These are phyloP conservation scores for Lepidostoma basale DNA, from an alignment of 1,140 invertebrate genomes.

Conservation along the genomic window DNA sequence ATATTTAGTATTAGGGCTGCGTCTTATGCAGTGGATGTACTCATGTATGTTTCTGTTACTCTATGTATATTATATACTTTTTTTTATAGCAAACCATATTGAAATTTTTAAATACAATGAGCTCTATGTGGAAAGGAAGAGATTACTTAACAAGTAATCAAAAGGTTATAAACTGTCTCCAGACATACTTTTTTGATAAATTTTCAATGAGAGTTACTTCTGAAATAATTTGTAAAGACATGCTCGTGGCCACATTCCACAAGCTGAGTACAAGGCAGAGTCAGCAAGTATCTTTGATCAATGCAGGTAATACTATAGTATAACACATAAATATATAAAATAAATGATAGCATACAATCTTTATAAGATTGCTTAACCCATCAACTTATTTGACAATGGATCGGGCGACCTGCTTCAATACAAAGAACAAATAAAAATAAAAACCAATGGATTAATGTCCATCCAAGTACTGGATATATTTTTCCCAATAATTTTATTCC, in stretches of 20 bases:
- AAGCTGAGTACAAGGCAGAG: slow-evolving; percentile 38
- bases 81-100: slow-evolving; percentile 40
- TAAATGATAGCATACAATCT: too few relatives aligned
- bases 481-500: too few relatives aligned
- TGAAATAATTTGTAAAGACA: slow-evolving; percentile 39
- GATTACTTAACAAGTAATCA: slow-evolving; percentile 42
- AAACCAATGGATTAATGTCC: too few relatives aligned
- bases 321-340: too few relatives aligned
- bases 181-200: slow-evolving; percentile 38
- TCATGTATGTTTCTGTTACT: background rate
- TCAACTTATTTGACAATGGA: too few relatives aligned
- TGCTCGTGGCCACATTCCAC: slow-evolving; percentile 42
- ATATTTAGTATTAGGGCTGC: background rate
- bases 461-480: too few relatives aligned
- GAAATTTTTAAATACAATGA: slow-evolving; percentile 43
- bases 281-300: slow-evolving; percentile 39
- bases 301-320: slow-evolving; percentile 39
- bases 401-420: too few relatives aligned
- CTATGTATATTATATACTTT: background rate
- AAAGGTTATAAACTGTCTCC: slow-evolving; percentile 22
- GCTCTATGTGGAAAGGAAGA: slow-evolving; percentile 42
- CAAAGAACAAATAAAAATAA: too few relatives aligned
- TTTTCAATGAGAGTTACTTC: slow-evolving; percentile 16
- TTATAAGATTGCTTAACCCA: too few relatives aligned
- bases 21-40: background rate